Evolutionary conservation across 2,113 vertebrate species (phyloP), one percentile per base, ranked within the genome.

Genomic region (Perognathus longimembris): DNA sequence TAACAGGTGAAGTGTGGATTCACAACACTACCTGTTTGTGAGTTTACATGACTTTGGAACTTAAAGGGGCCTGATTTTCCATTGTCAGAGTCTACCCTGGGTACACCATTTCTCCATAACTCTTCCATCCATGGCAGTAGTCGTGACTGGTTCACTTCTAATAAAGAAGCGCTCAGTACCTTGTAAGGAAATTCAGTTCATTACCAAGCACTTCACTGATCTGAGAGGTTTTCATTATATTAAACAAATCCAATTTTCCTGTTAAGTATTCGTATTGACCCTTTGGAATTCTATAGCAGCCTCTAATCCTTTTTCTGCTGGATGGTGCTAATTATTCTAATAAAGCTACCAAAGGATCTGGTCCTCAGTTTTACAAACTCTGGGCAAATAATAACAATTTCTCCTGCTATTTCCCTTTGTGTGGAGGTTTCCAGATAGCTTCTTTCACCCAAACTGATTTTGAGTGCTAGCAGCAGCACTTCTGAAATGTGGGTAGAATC

Each of bases 241-340:
- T 93, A 93, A 94, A 92, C 70, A 94, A 93, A 92, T 90, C 34
- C 66, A 83, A 77, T 94, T 88, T 95, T 28, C 75, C 71, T 73
- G 40, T 69, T 92, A 88, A 94, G 67, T 67, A 86, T 92, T 94
- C 91, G 90, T 93, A 77, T 50, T 92, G 92, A 93, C 54, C 42
- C 42, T 85, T 86, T 59, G 75, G 67, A 95, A 89, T 96, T 73
- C 79, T 79, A 12, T 45, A 85, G 81, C 66, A 14, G 59, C 79
- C 57, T 88, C 94, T 93, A 90, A 96, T 94, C 92, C 82, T 34
- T 93, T 78, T 94, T 73, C 76, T 85, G 61, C 66, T 90, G 83
- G 85, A 85, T 85, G 42, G 57, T 92, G 54, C 82, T 94, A 94
- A 95, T 94, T 93, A 93, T 85, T 96, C 85, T 61, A 86, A 42